Evolutionary conservation across 2,797 vertebrate genomes (phyloP).

Genomic region (Cephalopachus bancanus): DNA sequence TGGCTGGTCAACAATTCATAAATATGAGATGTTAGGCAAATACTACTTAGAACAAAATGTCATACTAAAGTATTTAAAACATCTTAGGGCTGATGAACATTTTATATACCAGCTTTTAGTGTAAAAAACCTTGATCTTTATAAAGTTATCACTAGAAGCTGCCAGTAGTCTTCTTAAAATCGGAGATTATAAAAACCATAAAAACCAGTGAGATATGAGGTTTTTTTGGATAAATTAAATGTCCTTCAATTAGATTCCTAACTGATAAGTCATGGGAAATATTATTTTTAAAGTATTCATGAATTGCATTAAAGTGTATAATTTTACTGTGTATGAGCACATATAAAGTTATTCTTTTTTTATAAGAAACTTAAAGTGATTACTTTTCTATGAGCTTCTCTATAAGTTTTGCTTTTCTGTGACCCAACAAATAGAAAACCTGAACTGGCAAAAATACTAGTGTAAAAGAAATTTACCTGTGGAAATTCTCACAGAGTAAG

Average conservation of each 20-base stretch:
- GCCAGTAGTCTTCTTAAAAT: constrained; percentile 28
- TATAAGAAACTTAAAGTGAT: constrained; percentile 34
- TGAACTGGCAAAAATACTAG: constrained; percentile 33
- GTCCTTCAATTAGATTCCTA: background rate
- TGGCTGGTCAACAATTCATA: background rate
- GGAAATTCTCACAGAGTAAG: constrained; percentile 22
- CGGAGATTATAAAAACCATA: constrained; percentile 1
- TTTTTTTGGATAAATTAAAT: background rate
- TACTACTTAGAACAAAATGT: background rate
- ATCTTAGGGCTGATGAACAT: background rate
- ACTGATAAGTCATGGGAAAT: background rate
- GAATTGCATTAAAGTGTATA: background rate
- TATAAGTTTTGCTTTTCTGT: background rate
- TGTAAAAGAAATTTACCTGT: background rate
- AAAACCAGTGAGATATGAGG: background rate
- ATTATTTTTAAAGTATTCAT: background rate
- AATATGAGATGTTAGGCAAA: background rate
- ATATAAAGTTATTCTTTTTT: background rate
- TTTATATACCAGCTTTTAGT: background rate
- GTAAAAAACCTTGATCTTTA: background rate
- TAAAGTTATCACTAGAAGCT: background rate
- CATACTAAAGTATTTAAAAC: background rate
- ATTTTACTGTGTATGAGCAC: background rate
- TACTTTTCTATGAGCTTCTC: background rate
- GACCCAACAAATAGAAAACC: background rate